A percentile compares a stretch with the other conserved stretches of the same genome.
phyloP scores from a whole-genome alignment of 2,797 vertebrate genomes.

The Erethizon dorsatum region DNA sequence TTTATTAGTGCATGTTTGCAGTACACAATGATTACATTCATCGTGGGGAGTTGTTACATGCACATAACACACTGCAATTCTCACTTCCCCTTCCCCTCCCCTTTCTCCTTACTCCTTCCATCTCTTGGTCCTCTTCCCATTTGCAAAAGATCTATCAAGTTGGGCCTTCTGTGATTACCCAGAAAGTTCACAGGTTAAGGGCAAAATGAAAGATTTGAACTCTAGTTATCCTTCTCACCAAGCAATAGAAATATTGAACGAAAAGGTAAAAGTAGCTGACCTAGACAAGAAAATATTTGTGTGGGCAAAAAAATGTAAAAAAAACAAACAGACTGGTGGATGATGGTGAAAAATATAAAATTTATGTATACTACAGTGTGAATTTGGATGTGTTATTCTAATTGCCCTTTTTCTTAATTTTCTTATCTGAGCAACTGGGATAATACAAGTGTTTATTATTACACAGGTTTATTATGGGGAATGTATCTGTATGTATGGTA shows the following conservation, averaged over 20 bases:
- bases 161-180: neutral
- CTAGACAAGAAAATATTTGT: neutral
- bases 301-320: neutral
- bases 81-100: neutral
- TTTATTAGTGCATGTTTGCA: neutral
- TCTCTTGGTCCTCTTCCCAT: neutral
- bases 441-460: constrained; percentile 21
- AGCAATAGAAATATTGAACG: neutral
- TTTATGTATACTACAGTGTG: neutral
- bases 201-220: constrained; percentile 34
- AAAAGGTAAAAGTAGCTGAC: neutral
- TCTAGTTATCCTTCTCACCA: neutral
- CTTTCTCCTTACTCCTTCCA: no score
- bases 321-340: neutral
- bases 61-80: neutral
- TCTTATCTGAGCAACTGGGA: neutral
- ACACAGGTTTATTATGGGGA: neutral
- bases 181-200: neutral
- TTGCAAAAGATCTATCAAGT: neutral
- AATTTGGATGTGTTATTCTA: neutral
- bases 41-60: neutral
- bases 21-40: neutral
- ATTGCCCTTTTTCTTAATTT: constrained; percentile 3
- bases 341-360: neutral
- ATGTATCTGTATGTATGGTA: neutral